These are phyloP conservation scores for Pelobates fuscus DNA, from an alignment of 2,113 vertebrate species.

Conservation along the genomic window DNA sequence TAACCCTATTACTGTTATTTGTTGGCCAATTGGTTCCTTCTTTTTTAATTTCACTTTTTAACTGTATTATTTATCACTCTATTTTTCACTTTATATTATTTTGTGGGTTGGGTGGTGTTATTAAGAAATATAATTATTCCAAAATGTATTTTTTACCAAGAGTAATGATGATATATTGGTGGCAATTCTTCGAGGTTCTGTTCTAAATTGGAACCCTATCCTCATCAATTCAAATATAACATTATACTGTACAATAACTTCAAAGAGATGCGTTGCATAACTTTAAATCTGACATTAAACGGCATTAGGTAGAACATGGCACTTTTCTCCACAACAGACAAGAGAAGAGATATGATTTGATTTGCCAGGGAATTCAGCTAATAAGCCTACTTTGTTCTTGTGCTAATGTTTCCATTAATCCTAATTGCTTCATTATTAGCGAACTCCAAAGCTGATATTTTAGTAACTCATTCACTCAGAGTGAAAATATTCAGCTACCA, in stretches of 20 bases:
- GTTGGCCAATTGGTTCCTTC: too few species aligned
- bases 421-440: conserved; percentile 38
- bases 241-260: neutral
- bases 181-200: too few species aligned
- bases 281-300: neutral
- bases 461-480: conserved; percentile 2
- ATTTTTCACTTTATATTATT: too few species aligned
- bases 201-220: too few species aligned
- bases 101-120: too few species aligned
- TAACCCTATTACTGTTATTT: too few species aligned
- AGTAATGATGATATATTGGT: too few species aligned
- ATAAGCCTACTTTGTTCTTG: conserved; percentile 23
- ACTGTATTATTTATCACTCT: too few species aligned
- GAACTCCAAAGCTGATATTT: conserved; percentile 14
- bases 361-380: conserved; percentile 25
- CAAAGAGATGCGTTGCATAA: neutral
- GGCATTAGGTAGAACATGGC: neutral
- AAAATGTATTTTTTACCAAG: too few species aligned
- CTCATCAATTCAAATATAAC: too few species aligned
- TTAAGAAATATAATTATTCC: too few species aligned
- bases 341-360: neutral
- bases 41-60: too few species aligned
- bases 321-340: neutral
- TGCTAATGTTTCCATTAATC: conserved; percentile 42
- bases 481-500: neutral